Evolutionary conservation across 2,113 vertebrate genomes (phyloP).

Genomic region (Oxyura jamaicensis): DNA sequence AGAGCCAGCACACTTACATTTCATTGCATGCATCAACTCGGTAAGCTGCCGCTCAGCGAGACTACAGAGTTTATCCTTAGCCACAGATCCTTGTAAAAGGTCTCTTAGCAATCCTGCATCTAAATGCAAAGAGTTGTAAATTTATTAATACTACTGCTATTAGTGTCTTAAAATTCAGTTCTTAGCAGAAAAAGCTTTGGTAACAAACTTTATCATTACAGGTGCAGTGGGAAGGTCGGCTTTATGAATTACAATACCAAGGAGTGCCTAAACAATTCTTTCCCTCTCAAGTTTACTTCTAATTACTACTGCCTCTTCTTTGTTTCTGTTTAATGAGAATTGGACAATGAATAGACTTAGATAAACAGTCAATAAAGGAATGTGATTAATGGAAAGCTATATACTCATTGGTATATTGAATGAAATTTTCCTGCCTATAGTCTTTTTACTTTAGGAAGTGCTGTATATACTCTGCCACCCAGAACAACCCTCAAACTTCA

Average conservation of each 20-base stretch:
- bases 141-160: background rate
- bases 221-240: background rate
- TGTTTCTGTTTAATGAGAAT: background rate
- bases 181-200: background rate
- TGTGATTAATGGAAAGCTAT: background rate
- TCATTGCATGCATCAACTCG: constrained; percentile 85
- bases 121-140: constrained; percentile 63
- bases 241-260: background rate
- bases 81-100: constrained; percentile 81
- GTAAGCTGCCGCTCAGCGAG: constrained; percentile 82
- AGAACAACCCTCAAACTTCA: background rate
- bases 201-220: background rate
- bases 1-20: constrained; percentile 78
- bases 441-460: background rate
- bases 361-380: background rate
- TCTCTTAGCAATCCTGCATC: constrained; percentile 86
- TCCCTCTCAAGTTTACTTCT: background rate
- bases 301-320: background rate
- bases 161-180: background rate
- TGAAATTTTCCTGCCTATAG: background rate
- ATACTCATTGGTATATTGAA: background rate
- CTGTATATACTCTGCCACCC: background rate
- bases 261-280: background rate
- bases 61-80: constrained; percentile 80
- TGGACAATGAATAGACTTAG: background rate